These are phyloP conservation scores for Danaus plexippus DNA, from an alignment of 1,140 invertebrate genomes.

Conservation along the genomic window DNA sequence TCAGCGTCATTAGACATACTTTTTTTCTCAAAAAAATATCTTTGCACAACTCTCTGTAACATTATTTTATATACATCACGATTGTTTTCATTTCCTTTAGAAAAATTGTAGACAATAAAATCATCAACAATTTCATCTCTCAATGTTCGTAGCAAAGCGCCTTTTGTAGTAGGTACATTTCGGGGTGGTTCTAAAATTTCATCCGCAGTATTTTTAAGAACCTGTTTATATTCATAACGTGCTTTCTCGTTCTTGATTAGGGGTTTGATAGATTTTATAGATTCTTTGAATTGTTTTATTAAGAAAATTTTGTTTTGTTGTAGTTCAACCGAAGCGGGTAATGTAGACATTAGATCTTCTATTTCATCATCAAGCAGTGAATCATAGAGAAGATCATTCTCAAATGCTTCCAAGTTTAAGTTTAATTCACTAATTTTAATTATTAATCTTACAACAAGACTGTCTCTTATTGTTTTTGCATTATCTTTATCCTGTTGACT, in stretches of 20 bases:
- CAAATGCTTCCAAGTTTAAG: slow-evolving; percentile 29
- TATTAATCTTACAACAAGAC: slow-evolving; percentile 32
- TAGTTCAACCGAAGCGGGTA: slow-evolving; percentile 22
- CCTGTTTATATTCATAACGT: slow-evolving; percentile 32
- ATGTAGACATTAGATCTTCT: slow-evolving; percentile 21
- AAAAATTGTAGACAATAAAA: slow-evolving; percentile 32
- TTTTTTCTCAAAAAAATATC: slow-evolving; percentile 19
- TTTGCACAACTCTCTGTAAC: slow-evolving; percentile 23
- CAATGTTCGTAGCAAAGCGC: slow-evolving; percentile 16
- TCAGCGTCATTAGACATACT: slow-evolving; percentile 1
- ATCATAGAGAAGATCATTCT: slow-evolving; percentile 30
- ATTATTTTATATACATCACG: slow-evolving; percentile 28
- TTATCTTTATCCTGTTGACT: slow-evolving; percentile 17
- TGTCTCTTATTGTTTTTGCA: slow-evolving; percentile 25
- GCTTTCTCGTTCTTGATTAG: slow-evolving; percentile 29
- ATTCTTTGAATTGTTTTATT: slow-evolving; percentile 27
- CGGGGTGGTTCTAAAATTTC: slow-evolving; percentile 21
- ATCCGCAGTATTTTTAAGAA: slow-evolving; percentile 28
- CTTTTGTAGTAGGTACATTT: slow-evolving; percentile 12
- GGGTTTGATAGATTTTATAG: slow-evolving; percentile 29
- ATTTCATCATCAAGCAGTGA: slow-evolving; percentile 32
- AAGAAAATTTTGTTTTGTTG: slow-evolving; percentile 20
- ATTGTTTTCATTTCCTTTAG: slow-evolving; percentile 24
- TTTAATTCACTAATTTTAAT: slow-evolving; percentile 41
- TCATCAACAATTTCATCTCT: slow-evolving; percentile 36